phyloP scores from a whole-genome alignment of 2,888 invertebrate species.

The Acronicta aceris region DNA sequence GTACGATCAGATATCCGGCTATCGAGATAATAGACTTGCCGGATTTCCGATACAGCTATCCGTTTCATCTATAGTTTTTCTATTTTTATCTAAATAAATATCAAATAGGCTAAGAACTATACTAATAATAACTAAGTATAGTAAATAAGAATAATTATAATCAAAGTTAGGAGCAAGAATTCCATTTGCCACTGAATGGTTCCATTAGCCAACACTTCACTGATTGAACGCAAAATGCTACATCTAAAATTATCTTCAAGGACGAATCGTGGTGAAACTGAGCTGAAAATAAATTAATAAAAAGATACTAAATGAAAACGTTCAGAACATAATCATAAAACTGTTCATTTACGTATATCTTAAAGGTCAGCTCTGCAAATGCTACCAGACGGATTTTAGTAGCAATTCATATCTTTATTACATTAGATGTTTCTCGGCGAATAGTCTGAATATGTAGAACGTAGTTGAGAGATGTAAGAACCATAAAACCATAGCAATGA shows the following conservation, averaged over 20 bases:
- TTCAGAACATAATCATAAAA: slow-evolving; percentile 24
- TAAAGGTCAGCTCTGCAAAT: slow-evolving; percentile 30
- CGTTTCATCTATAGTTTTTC: too few relatives aligned
- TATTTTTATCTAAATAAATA: too few relatives aligned
- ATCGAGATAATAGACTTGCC: too few relatives aligned
- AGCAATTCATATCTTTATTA: slow-evolving; percentile 38
- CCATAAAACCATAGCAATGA: neutral
- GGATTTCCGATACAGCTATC: too few relatives aligned
- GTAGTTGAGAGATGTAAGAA: neutral
- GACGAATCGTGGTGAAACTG: slow-evolving; percentile 18
- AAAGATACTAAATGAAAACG: slow-evolving; percentile 18
- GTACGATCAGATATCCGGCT: too few relatives aligned
- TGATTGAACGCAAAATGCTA: slow-evolving; percentile 12
- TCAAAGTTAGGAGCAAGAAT: neutral
- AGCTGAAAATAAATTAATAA: slow-evolving; percentile 9
- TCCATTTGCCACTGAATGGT: neutral
- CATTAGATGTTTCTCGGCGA: slow-evolving; percentile 19
- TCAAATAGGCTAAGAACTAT: too few relatives aligned
- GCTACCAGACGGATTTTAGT: slow-evolving; percentile 39
- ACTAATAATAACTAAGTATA: too few relatives aligned
- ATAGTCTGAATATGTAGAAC: slow-evolving; percentile 15
- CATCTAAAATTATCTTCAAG: slow-evolving; percentile 38
- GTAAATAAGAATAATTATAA: too few relatives aligned
- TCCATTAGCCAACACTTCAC: neutral
- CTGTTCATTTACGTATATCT: slow-evolving; percentile 12